Percentiles rank a stretch among this genome's conserved stretches.
phyloP scores from a whole-genome alignment of 2,113 vertebrate genomes.

The Burhinus oedicnemus region DNA sequence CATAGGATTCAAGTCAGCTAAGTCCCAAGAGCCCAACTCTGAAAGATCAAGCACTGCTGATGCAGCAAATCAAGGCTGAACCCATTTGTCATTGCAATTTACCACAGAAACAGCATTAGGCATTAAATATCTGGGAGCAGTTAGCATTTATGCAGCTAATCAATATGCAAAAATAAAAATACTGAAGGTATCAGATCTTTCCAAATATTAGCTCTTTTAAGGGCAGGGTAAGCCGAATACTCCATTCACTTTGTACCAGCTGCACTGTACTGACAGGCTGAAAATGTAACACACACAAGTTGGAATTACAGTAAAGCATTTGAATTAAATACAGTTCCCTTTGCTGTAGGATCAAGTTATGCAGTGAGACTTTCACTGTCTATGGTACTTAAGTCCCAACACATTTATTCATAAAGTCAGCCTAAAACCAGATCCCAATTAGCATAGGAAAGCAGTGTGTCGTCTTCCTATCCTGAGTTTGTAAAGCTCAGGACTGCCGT shows the following conservation, averaged over 20 bases:
- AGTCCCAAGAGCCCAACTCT: not conserved
- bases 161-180: not conserved
- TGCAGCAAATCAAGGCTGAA: not conserved
- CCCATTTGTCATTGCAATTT: not conserved
- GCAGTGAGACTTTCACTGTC: not conserved
- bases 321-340: not conserved
- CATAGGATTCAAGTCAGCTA: not conserved
- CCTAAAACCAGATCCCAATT: not conserved
- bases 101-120: not conserved
- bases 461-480: not conserved
- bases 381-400: not conserved
- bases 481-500: not conserved
- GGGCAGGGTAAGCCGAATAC: not conserved
- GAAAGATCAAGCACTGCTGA: not conserved
- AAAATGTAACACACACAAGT: not conserved
- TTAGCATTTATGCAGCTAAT: not conserved
- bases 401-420: not conserved
- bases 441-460: not conserved
- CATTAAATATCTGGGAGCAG: not conserved
- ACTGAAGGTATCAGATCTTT: not conserved
- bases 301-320: not conserved
- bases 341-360: not conserved
- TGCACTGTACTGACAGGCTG: not conserved
- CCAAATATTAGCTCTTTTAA: not conserved
- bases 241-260: not conserved